A percentile compares a stretch with the other conserved stretches of the same genome.
These are phyloP conservation scores for Artibeus lituratus DNA, from an alignment of 2,797 vertebrate genomes.

Conservation along the genomic window DNA sequence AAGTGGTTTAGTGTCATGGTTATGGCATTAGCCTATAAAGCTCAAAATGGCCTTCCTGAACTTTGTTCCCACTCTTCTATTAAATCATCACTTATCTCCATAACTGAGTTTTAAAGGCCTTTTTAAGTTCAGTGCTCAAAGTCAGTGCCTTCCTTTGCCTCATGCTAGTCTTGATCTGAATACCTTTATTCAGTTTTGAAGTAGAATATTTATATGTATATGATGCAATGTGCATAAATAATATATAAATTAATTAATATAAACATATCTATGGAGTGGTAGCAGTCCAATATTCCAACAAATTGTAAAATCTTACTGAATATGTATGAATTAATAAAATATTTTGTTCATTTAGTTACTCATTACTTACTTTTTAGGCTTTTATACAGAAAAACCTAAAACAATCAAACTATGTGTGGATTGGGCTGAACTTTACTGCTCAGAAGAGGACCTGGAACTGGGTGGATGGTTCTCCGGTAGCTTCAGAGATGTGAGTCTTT, in stretches of 20 bases:
- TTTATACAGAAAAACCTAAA: slow-evolving; percentile 55
- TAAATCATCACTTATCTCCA: not conserved
- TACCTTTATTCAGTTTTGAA: not conserved
- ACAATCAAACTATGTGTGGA: slow-evolving; percentile 59
- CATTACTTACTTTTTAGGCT: not conserved
- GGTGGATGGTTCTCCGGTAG: slow-evolving; percentile 52
- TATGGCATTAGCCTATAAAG: not conserved
- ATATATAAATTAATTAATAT: not conserved
- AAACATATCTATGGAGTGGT: not conserved
- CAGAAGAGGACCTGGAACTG: slow-evolving; percentile 50
- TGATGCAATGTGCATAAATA: not conserved
- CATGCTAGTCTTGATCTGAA: not conserved
- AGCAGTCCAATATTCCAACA: not conserved
- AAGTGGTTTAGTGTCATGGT: not conserved
- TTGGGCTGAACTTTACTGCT: slow-evolving; percentile 57
- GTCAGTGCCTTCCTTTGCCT: not conserved
- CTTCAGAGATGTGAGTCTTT: slow-evolving; percentile 50
- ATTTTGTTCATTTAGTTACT: not conserved
- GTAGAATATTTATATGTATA: not conserved
- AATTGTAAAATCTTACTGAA: not conserved
- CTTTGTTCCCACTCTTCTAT: not conserved
- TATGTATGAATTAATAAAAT: not conserved
- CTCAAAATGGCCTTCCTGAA: not conserved
- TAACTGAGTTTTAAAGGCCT: not conserved
- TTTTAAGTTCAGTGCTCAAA: not conserved